Evolutionary conservation across 2,888 invertebrate genomes (phyloP), one percentile per base, ranked within the genome.

Genomic region (Noctua janthe): DNA sequence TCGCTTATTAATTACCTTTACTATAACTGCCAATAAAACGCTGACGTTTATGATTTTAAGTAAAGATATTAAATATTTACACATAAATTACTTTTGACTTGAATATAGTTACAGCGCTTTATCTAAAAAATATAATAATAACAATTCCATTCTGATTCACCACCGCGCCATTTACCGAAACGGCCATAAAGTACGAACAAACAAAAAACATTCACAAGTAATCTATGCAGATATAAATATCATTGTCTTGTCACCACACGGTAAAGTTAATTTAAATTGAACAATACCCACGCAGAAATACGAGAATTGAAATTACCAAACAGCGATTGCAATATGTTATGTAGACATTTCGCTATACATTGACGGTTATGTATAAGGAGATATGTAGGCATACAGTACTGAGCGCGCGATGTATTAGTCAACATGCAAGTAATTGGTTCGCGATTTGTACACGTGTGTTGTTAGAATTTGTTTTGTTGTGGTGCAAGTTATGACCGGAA

Each of bases 401-500:
- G 82, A 88, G 78, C 80, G 85, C 81, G 89, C 87, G 87, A 91
- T 91, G 90, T 86, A 83, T 83, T 83, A 88, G 87, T 85, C 87
- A 89, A 84, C 90, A 89, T 80, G 85, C 88, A 84, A 88, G 87
- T 91, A 92, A 94, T 93, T 92, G 92, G 90, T 89, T 90, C 91
- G 91, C 91, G 91, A 93, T 94, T 92, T 92, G 91, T 90, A 87
- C 84, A 88, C 89, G 88, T 88, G 88, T 89, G 90, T 87, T 86
- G 87, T 87, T 83, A 87, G 85, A 72, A 88, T 87, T 82, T 86
- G 78, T 80, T 71, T 64, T 71, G 67, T 67, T 75, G 76, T 81
- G 83, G 82, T 64, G 11, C 62, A 83, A 77, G 62, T 35, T 1
- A 47, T 6, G 10, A 56, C 49, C 39, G 64, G 17, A 29, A 62